Conservation (phyloP, 1,140 invertebrate species). For the Neodiprion lecontei region DNA sequence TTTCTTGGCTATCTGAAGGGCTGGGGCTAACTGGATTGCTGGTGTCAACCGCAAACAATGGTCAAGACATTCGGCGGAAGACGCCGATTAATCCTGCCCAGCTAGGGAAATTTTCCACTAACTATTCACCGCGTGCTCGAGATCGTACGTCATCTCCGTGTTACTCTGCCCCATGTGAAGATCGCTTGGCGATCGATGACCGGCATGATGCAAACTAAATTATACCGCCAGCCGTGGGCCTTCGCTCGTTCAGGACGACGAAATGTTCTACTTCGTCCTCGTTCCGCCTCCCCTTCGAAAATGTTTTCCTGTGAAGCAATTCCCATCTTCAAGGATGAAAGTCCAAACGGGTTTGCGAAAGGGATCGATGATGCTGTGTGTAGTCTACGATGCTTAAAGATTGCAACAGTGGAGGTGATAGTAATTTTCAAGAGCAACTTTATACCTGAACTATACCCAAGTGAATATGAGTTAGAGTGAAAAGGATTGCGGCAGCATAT, state of each 20-base stretch:
- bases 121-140: background rate
- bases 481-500: background rate
- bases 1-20: background rate
- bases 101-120: background rate
- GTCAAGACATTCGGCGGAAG: background rate
- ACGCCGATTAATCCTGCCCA: background rate
- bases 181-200: slow-evolving; percentile 35
- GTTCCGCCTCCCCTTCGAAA: background rate
- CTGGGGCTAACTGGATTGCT: background rate
- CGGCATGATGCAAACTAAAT: slow-evolving; percentile 44
- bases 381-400: background rate
- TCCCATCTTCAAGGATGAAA: background rate
- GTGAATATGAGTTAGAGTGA: background rate
- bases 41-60: background rate
- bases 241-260: background rate
- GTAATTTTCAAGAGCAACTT: background rate
- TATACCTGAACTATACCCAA: background rate
- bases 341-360: background rate
- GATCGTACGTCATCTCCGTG: background rate
- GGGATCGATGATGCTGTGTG: background rate
- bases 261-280: background rate
- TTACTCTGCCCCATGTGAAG: slow-evolving; percentile 20
- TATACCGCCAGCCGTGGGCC: slow-evolving; percentile 16
- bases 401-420: background rate
- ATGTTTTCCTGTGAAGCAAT: background rate